These are phyloP conservation scores for Pocillopora meandrina DNA, from an alignment of 92 coral and sea anemone genomes.

Conservation along the genomic window DNA sequence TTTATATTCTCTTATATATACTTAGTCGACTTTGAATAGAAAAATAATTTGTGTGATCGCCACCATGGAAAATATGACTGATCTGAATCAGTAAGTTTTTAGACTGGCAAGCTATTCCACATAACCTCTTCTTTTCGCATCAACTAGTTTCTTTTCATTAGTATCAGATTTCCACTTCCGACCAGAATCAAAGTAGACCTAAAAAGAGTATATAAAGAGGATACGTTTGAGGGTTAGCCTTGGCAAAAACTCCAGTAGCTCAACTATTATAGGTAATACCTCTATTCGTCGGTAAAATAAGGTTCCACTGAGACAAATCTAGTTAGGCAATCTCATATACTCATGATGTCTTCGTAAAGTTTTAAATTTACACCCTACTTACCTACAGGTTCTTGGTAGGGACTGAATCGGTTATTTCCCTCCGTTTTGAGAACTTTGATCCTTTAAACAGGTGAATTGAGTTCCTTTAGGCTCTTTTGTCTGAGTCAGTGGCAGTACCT, in stretches of 20 bases:
- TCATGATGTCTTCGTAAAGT: neutral
- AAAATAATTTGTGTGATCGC: too few species aligned
- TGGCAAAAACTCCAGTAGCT: too few species aligned
- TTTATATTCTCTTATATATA: too few species aligned
- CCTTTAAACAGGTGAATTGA: conserved; percentile 12
- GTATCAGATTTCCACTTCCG: too few species aligned
- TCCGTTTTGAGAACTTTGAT: neutral
- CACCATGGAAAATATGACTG: too few species aligned
- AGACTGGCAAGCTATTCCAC: too few species aligned
- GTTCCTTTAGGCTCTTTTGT: conserved; percentile 1
- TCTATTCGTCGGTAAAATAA: neutral
- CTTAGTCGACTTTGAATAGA: too few species aligned
- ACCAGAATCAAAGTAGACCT: neutral
- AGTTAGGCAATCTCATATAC: neutral
- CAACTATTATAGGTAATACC: too few species aligned
- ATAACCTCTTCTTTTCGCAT: too few species aligned
- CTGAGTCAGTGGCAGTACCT: neutral
- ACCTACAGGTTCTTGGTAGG: neutral
- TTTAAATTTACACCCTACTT: neutral
- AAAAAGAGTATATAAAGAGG: neutral
- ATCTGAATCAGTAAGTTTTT: too few species aligned
- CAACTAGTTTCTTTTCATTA: too few species aligned
- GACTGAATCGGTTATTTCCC: neutral
- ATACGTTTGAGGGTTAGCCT: neutral
- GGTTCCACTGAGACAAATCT: neutral